Conservation (phyloP, 2,113 vertebrate species). For the Perognathus longimembris region DNA sequence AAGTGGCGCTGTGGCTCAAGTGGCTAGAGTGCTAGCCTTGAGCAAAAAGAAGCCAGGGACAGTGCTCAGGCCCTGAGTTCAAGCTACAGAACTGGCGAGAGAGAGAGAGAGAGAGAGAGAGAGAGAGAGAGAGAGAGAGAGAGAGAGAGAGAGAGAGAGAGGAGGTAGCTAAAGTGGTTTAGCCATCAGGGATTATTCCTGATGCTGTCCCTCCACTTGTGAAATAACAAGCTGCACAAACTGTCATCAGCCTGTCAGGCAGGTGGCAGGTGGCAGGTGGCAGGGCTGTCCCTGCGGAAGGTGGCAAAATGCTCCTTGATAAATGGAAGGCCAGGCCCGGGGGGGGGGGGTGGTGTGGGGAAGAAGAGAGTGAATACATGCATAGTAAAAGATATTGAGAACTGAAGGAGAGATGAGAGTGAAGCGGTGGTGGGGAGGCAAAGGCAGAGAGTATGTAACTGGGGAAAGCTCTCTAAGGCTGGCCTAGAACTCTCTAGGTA, state of each 20-base stretch:
- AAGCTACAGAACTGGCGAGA: too few relatives aligned
- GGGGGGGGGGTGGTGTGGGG: background rate
- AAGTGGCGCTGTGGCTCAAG: too few relatives aligned
- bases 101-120: too few relatives aligned
- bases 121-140: too few relatives aligned
- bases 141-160: too few relatives aligned
- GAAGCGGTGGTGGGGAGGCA: background rate
- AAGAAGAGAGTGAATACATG: background rate
- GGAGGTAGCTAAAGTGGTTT: background rate
- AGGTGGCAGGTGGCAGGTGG: background rate
- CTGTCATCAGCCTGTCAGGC: background rate
- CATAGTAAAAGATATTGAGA: background rate
- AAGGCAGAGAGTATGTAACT: background rate
- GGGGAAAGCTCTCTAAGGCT: background rate
- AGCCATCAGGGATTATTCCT: background rate
- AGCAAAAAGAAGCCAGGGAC: too few relatives aligned
- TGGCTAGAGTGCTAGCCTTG: too few relatives aligned
- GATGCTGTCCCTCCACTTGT: background rate
- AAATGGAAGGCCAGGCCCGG: background rate
- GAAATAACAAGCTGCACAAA: background rate
- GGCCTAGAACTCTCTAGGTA: too few relatives aligned
- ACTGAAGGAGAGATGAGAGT: background rate
- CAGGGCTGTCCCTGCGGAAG: background rate
- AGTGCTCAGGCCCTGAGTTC: too few relatives aligned
- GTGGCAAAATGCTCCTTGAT: conserved; percentile 14